These are phyloP conservation scores for Euphonia xanthogaster DNA, from an alignment of 2,797 vertebrate genomes.

Conservation along the genomic window DNA sequence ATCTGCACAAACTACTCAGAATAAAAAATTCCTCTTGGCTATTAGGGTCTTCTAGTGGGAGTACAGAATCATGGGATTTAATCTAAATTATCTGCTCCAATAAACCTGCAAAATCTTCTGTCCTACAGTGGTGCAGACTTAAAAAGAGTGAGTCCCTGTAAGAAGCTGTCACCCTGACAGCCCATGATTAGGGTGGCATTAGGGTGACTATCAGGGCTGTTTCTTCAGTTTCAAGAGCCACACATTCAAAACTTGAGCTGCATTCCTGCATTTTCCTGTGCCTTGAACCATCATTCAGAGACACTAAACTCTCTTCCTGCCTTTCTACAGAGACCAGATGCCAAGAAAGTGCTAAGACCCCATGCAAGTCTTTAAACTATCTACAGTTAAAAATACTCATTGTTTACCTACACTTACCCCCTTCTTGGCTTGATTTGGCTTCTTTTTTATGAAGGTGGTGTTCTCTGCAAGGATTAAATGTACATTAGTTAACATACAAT, in stretches of 20 bases:
- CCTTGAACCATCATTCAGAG: background rate
- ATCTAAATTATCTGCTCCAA: background rate
- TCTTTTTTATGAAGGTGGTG: constrained; percentile 90
- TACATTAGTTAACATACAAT: background rate
- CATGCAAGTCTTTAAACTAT: background rate
- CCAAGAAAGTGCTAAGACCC: background rate
- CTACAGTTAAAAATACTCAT: background rate
- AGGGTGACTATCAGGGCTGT: background rate
- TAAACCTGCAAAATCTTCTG: background rate
- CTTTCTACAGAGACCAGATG: background rate
- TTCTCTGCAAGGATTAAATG: constrained; percentile 77
- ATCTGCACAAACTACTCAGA: background rate
- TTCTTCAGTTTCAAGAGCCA: background rate
- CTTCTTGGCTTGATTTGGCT: constrained; percentile 85
- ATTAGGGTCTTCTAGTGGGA: background rate
- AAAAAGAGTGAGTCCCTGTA: background rate
- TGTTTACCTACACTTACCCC: constrained; percentile 76
- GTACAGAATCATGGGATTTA: background rate
- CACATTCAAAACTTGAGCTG: background rate
- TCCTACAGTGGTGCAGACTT: background rate
- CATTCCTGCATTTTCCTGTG: background rate
- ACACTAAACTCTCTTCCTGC: background rate
- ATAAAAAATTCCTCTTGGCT: background rate
- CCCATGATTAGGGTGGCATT: background rate
- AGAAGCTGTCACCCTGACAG: background rate